Evolutionary conservation across 2,797 vertebrate species (phyloP), one percentile per base, ranked within the genome.

Genomic region (Xenopus petersii): DNA sequence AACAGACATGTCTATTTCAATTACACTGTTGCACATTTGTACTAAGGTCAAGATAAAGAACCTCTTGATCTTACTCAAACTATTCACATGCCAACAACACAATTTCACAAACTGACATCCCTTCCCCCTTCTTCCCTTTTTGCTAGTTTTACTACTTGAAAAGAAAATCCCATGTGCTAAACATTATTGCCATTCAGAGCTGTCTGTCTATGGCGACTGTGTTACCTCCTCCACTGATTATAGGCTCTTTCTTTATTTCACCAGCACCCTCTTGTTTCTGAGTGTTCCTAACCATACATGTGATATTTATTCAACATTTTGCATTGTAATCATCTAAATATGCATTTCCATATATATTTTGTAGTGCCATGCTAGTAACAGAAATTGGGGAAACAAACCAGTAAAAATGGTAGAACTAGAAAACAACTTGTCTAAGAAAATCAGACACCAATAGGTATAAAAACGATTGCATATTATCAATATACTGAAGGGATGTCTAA

Each of bases 151-250:
- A 61, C 42, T 74, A 79, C 77, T 74, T 79, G 71, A 79, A 79
- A 78, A 74, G 77, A 79, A 74, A 78, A 73, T 61, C 26, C 71
- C 77, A 79, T 79, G 71, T 79, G 77, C 71, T 74, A 79, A 62
- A 74, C 71, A 79, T 79, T 79, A 79, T 74, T 74, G 67, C 67
- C 70, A 61, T 79, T 74, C 62, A 65, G 36, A 66, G 67, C 77
- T 74, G 77, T 74, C 76, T 79, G 71, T 79, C 77, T 79, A 64
- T 70, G 62, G 77, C 55, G 77, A 74, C 77, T 79, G 71, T 59
- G 61, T 55, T 61, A 65, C 76, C 76, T 63, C 75, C 67, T 47
- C 54, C 71, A 17, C 66, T 77, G 62, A 79, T 79, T 79, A 74
- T 79, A 49, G 51, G 65, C 51, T 42, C 42, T 68, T 64, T 17